phyloP scores from a whole-genome alignment of 37 sponge, comb jelly and placozoan species.

The Chondrilla cf. caribensis region DNA sequence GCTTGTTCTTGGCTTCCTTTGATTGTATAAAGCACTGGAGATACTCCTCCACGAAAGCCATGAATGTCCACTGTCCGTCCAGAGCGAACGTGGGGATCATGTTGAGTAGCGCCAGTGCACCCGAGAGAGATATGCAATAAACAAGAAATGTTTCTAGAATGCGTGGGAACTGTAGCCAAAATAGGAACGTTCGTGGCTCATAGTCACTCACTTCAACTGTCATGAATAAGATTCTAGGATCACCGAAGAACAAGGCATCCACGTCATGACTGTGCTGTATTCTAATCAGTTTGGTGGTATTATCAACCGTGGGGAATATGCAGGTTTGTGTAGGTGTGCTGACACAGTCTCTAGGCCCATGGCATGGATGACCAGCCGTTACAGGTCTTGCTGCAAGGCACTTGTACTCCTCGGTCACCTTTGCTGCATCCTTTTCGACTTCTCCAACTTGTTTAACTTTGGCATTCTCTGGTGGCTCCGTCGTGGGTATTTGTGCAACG shows the following conservation, averaged over 20 bases:
- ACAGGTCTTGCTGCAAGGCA: conserved; percentile 76
- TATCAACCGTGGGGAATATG: conserved; percentile 55
- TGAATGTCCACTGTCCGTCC: conserved; percentile 89
- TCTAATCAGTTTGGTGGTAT: conserved; percentile 44
- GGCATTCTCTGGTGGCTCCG: neutral
- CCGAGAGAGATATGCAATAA: conserved; percentile 82
- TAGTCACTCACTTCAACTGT: conserved; percentile 53
- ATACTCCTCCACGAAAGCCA: conserved; percentile 63
- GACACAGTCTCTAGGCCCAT: conserved; percentile 60
- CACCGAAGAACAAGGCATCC: conserved; percentile 80
- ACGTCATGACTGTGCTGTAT: conserved; percentile 63
- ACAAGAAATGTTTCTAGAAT: conserved; percentile 68
- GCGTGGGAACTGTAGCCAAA: conserved; percentile 69
- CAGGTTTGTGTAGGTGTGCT: conserved; percentile 41
- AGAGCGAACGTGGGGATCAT: conserved; percentile 84
- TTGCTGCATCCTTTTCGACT: neutral
- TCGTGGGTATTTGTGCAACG: neutral
- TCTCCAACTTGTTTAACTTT: neutral
- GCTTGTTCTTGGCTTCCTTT: neutral
- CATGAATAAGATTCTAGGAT: conserved; percentile 52
- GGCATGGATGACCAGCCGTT: conserved; percentile 33
- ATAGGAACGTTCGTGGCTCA: conserved; percentile 30
- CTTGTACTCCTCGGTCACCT: neutral
- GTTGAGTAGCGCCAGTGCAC: conserved; percentile 91
- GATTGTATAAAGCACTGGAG: neutral